These are phyloP conservation scores for Anagyrus pseudococci DNA, from an alignment of 2,888 invertebrate genomes.

Conservation along the genomic window DNA sequence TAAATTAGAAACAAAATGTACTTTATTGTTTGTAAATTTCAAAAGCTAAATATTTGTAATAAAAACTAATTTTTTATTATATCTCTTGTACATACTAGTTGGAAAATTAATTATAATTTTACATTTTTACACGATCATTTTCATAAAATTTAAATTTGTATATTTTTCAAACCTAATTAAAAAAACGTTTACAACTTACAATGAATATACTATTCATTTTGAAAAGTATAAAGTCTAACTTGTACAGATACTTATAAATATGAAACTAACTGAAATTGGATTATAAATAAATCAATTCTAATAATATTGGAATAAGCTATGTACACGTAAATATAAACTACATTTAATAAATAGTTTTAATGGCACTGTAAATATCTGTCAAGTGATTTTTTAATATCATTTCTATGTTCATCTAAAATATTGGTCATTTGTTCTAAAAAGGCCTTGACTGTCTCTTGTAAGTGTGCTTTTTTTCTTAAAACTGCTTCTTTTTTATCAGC, in stretches of 20 bases:
- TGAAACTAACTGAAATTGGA: too few relatives aligned
- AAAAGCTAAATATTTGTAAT: conserved; percentile 36
- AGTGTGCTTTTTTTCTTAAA: conserved; percentile 40
- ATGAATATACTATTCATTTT: too few relatives aligned
- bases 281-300: too few relatives aligned
- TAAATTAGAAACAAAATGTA: conserved; percentile 33
- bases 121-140: neutral
- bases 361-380: neutral
- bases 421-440: conserved; percentile 48
- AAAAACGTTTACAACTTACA: too few relatives aligned
- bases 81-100: conserved; percentile 1
- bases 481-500: conserved; percentile 49
- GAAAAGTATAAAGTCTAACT: too few relatives aligned
- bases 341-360: neutral
- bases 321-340: neutral
- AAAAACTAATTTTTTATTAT: conserved; percentile 29
- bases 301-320: too few relatives aligned
- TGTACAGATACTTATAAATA: too few relatives aligned
- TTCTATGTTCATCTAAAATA: conserved; percentile 45
- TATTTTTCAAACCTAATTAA: too few relatives aligned
- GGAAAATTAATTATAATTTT: neutral
- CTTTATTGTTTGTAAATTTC: conserved; percentile 36
- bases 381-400: conserved; percentile 23
- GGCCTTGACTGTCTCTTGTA: conserved; percentile 44
- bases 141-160: too few relatives aligned